These are phyloP conservation scores for Lumbricus terrestris DNA, from an alignment of 2,888 invertebrate genomes.

Conservation along the genomic window DNA sequence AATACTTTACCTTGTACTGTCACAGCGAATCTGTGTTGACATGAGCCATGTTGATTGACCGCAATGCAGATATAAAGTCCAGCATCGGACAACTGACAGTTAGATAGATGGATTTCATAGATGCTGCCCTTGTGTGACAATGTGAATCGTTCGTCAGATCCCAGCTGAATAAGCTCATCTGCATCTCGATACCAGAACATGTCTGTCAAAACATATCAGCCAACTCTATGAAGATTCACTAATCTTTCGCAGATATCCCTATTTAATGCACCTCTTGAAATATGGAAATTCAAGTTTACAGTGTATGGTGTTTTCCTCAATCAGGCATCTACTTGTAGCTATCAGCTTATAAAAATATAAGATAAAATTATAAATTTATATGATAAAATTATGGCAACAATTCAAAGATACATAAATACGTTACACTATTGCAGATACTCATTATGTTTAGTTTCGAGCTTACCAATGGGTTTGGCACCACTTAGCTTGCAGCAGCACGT, in stretches of 20 bases:
- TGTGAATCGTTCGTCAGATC: conserved; percentile 48
- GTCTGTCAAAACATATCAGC: conserved; percentile 43
- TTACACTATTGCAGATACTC: neutral
- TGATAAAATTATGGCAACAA: neutral
- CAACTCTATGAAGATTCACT: neutral
- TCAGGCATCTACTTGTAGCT: neutral
- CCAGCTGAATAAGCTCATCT: conserved; percentile 46
- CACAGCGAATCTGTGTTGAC: conserved; percentile 48
- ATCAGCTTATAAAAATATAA: neutral
- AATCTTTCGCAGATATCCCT: neutral
- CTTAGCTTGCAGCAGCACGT: neutral
- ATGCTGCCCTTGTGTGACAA: conserved; percentile 41
- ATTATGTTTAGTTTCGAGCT: neutral
- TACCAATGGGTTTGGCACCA: conserved; percentile 9
- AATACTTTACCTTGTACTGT: conserved; percentile 48
- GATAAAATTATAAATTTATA: too few species aligned
- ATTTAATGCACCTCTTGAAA: neutral
- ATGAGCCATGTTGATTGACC: conserved; percentile 36
- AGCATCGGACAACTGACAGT: conserved; percentile 41
- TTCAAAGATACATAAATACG: neutral
- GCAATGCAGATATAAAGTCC: conserved; percentile 42
- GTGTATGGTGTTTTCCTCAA: neutral
- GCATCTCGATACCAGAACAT: conserved; percentile 55
- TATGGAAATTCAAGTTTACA: neutral
- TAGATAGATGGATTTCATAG: conserved; percentile 47